Evolutionary conservation across 2,797 vertebrate genomes (phyloP), one percentile per base, ranked within the genome.

Genomic region (Loriculus beryllinus): DNA sequence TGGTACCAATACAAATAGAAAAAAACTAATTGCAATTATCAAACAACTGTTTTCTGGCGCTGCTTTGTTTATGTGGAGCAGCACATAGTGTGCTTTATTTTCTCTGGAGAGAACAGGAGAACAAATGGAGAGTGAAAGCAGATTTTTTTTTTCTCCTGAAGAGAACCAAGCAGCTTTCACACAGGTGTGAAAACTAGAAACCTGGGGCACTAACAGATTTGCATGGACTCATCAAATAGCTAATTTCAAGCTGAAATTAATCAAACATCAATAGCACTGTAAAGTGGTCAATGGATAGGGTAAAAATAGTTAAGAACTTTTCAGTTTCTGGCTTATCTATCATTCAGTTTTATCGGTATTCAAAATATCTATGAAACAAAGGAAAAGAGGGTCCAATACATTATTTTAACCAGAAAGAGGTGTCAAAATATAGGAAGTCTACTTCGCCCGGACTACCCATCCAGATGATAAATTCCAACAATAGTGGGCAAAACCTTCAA

Each of bases 191-290:
- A 92, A 92, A 64, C 31, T 60, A 40, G 52, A 88, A 91, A 37
- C 19, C 9, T 14, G 31, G 10, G 14, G 3, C 20, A 39, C 23
- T 33, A 49, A 25, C 7, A 80, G 64, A 78, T 75, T 80, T 10
- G 22, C n/a, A 68, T 4, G 12, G 21, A 40, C 18, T 7, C 16
- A n/a, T 29, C 0, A 0, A 6, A 28, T 65, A 39, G 16, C 2
- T 94, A 48, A 45, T 42, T 84, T 48, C 1, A 5, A 87, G 12
- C 5, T 86, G 54, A 90, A 93, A 83, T 57, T 0, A 72, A 52
- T 51, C 43, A 75, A 64, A 54, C 8, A 85, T 70, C 47, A 71
- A 15, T 25, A 74, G n/a, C 4, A 9, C 16, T 82, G 22, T 40
- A 11, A 90, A 76, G 16, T 51, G 9, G 10, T 70, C 33, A 35